Evolutionary conservation across 2,113 vertebrate genomes (phyloP).

Genomic region (Xiphophorus couchianus): DNA sequence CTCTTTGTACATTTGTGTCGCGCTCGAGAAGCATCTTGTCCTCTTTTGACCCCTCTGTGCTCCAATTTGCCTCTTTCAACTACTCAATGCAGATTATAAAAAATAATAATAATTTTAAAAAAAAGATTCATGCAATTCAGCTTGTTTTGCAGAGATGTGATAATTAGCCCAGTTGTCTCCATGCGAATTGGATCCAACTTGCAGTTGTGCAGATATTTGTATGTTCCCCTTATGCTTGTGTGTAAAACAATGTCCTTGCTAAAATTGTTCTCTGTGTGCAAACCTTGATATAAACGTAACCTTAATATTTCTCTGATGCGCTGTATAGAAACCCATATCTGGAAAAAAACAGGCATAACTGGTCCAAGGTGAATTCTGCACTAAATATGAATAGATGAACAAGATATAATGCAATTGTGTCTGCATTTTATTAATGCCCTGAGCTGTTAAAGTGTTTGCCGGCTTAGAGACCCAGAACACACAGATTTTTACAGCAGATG

Average conservation of each 20-base stretch:
- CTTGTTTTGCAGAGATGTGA: background rate
- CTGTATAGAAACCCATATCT: background rate
- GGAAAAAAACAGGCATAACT: background rate
- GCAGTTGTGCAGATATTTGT: background rate
- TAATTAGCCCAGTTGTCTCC: background rate
- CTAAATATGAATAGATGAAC: background rate
- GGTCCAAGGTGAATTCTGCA: background rate
- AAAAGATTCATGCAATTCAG: background rate
- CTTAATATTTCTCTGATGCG: background rate
- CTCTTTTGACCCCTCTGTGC: background rate
- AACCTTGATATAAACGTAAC: background rate
- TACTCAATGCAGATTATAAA: background rate
- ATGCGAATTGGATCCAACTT: background rate
- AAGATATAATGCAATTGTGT: background rate
- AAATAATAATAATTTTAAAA: background rate
- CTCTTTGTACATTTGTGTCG: constrained; percentile 12
- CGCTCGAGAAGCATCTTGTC: background rate
- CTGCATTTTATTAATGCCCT: background rate
- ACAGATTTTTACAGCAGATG: constrained; percentile 26
- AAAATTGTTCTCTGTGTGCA: background rate
- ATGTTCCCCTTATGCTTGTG: background rate
- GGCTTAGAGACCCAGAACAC: constrained; percentile 3
- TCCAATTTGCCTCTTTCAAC: background rate
- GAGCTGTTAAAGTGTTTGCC: constrained; percentile 3
- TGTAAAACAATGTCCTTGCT: background rate